A percentile compares a stretch with the other conserved stretches of the same genome.
phyloP scores from a whole-genome alignment of 1,140 invertebrate species.

The Plectrocnemia conspersa region DNA sequence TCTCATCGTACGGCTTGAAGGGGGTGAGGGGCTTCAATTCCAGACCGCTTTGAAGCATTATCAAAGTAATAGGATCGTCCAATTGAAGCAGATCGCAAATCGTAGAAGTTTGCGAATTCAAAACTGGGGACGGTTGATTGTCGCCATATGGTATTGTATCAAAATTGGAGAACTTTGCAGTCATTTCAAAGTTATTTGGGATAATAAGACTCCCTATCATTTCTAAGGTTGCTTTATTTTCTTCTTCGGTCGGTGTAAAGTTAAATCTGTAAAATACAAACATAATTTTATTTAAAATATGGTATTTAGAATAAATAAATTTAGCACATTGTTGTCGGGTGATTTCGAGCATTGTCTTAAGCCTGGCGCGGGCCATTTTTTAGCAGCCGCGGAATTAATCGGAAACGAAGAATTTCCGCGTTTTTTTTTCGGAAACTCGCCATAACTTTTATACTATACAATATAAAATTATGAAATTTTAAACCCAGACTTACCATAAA shows the following conservation, averaged over 20 bases:
- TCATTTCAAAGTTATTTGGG: slow-evolving; percentile 73
- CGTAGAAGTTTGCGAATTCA: slow-evolving; percentile 77
- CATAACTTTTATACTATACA: too few relatives aligned
- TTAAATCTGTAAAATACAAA: slow-evolving; percentile 54
- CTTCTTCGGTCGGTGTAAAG: slow-evolving; percentile 71
- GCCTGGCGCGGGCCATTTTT: too few relatives aligned
- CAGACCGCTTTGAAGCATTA: slow-evolving; percentile 43
- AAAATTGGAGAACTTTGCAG: slow-evolving; percentile 61
- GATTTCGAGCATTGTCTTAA: too few relatives aligned
- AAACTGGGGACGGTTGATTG: slow-evolving; percentile 46
- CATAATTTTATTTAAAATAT: background rate
- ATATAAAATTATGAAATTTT: too few relatives aligned
- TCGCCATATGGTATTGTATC: slow-evolving; percentile 37
- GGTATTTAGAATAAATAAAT: slow-evolving; percentile 3
- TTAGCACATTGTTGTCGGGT: slow-evolving; percentile 21
- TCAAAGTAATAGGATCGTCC: slow-evolving; percentile 65
- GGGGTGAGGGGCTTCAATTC: slow-evolving; percentile 21
- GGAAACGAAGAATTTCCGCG: too few relatives aligned
- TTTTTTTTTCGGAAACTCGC: too few relatives aligned
- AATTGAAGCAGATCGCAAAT: slow-evolving; percentile 78
- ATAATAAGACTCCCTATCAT: slow-evolving; percentile 64
- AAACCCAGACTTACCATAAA: too few relatives aligned
- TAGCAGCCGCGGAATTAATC: too few relatives aligned
- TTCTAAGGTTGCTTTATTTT: slow-evolving; percentile 61
- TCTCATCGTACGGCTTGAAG: background rate